A percentile compares a stretch with the other conserved stretches of the same genome.
These are phyloP conservation scores for Parapristionchus giblindavisi DNA, from an alignment of 2,888 invertebrate genomes.

Conservation along the genomic window DNA sequence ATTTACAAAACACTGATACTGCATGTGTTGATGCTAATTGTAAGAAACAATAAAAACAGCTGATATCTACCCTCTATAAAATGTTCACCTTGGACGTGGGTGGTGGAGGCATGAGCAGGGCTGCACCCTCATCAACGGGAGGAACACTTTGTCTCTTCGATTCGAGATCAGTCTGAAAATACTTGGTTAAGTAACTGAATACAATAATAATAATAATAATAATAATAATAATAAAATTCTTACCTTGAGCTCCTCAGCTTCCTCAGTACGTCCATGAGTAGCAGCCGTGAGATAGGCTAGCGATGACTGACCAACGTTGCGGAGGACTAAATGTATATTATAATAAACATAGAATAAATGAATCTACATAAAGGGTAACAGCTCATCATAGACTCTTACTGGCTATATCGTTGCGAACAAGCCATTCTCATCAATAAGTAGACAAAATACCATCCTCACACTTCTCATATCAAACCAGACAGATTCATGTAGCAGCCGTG, in stretches of 20 bases:
- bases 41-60: too few species aligned
- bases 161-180: conserved; percentile 54
- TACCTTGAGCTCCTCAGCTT: conserved; percentile 78
- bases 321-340: conserved; percentile 75
- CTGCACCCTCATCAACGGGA: conserved; percentile 80
- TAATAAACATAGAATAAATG: conserved; percentile 7
- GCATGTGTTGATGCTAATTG: too few species aligned
- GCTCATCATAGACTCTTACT: too few species aligned
- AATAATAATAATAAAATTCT: not conserved
- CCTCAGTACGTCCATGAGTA: conserved; percentile 86
- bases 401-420: too few species aligned
- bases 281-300: conserved; percentile 93
- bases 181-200: not conserved
- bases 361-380: too few species aligned
- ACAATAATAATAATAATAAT: not conserved
- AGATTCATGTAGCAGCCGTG: too few species aligned
- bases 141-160: conserved; percentile 74
- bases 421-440: too few species aligned
- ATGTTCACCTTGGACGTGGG: conserved; percentile 78
- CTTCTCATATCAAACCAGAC: too few species aligned
- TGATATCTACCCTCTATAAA: not conserved
- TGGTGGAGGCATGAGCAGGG: conserved; percentile 84
- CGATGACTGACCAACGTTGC: conserved; percentile 72
- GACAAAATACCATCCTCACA: too few species aligned
- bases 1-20: too few species aligned